A percentile compares a stretch with the other conserved stretches of the same genome.
phyloP scores from a whole-genome alignment of 2,888 invertebrate species.

The Atrina japonica region DNA sequence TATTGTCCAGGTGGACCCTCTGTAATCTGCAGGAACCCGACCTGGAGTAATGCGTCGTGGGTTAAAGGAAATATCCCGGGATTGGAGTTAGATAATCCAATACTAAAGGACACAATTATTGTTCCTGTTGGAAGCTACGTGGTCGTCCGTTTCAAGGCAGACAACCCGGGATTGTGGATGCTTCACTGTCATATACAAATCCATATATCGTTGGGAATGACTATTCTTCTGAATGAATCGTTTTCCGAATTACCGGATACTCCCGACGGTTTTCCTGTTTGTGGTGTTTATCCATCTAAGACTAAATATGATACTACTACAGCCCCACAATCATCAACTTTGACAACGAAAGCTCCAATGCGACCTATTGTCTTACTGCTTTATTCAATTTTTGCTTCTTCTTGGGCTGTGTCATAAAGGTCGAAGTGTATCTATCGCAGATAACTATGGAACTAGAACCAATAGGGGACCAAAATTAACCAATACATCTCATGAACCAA shows the following conservation, averaged over 20 bases:
- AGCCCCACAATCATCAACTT: no score
- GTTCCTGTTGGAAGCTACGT: conserved; percentile 77
- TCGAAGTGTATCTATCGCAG: no score
- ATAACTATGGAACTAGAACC: no score
- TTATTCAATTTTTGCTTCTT: no score
- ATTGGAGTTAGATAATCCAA: conserved; percentile 62
- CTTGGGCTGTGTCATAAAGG: no score
- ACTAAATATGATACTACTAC: no score
- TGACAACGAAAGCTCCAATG: no score
- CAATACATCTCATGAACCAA: no score
- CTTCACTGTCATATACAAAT: conserved; percentile 76
- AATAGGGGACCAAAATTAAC: no score
- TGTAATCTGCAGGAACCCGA: conserved; percentile 68
- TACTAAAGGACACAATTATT: conserved; percentile 74
- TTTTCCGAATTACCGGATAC: conserved; percentile 51
- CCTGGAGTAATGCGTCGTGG: conserved; percentile 69
- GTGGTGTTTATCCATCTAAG: conserved; percentile 46
- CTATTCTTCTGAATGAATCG: conserved; percentile 71
- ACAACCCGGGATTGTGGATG: conserved; percentile 77
- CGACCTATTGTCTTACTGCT: no score
- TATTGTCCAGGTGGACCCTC: conserved; percentile 43
- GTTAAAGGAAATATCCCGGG: conserved; percentile 62
- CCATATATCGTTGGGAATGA: conserved; percentile 74
- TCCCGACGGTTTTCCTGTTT: conserved; percentile 66
- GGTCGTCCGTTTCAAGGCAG: conserved; percentile 71